These are phyloP conservation scores for Cebus imitator DNA, from an alignment of 2,113 vertebrate genomes.

Conservation along the genomic window DNA sequence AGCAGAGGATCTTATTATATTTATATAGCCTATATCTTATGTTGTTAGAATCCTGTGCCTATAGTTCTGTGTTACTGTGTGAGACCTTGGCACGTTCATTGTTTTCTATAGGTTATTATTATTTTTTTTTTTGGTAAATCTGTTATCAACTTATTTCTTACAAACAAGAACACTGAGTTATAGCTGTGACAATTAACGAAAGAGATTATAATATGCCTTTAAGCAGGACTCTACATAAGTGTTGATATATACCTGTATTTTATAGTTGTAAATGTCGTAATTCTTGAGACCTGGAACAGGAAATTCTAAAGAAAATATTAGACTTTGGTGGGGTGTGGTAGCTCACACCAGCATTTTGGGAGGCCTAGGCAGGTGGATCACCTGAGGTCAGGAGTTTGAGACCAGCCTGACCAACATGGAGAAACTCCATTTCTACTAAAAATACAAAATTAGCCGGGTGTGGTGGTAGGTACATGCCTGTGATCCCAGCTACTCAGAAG, in stretches of 20 bases:
- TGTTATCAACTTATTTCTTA: neutral
- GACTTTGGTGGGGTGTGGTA: no score
- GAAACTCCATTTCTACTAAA: no score
- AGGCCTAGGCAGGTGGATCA: no score
- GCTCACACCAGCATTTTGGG: no score
- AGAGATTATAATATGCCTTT: neutral
- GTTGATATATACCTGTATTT: neutral
- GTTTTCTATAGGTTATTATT: neutral
- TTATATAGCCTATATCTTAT: neutral
- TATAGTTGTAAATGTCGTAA: neutral
- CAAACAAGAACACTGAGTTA: neutral
- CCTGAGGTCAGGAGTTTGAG: no score
- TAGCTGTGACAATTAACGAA: neutral
- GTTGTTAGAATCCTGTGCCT: neutral
- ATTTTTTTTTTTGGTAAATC: neutral
- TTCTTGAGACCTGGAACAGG: neutral
- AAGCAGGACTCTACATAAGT: neutral
- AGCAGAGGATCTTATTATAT: neutral
- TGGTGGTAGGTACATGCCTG: no score
- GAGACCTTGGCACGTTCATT: neutral
- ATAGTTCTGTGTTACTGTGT: neutral
- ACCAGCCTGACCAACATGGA: no score
- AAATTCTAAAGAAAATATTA: constrained; percentile 25
- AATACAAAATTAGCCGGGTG: no score
- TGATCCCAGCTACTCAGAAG: no score